phyloP scores from a whole-genome alignment of 2,888 invertebrate genomes.

The Diaperis boleti region DNA sequence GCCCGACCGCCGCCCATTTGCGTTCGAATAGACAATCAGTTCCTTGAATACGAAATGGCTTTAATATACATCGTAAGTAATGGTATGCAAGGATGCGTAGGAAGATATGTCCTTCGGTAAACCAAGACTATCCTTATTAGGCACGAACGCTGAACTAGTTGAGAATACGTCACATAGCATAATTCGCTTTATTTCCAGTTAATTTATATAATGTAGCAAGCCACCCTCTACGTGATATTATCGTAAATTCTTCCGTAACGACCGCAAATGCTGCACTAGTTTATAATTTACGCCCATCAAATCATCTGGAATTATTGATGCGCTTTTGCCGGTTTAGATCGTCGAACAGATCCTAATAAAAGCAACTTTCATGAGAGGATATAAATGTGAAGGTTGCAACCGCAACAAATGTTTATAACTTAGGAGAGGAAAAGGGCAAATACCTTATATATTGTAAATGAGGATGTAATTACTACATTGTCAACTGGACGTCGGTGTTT shows the following conservation, averaged over 20 bases:
- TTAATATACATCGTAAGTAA: conserved; percentile 15
- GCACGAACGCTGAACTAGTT: conserved; percentile 29
- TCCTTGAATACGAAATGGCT: conserved; percentile 20
- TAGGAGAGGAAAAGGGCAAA: too few relatives aligned
- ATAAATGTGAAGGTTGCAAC: too few relatives aligned
- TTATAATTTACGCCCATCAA: conserved; percentile 11
- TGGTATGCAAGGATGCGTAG: conserved; percentile 30
- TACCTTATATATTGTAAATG: too few relatives aligned
- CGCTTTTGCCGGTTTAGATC: too few relatives aligned
- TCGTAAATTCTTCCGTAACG: conserved; percentile 20
- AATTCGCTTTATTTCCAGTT: conserved; percentile 3
- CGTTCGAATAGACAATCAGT: conserved; percentile 13
- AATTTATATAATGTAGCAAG: conserved; percentile 7
- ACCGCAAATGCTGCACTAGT: background rate
- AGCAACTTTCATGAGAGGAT: too few relatives aligned
- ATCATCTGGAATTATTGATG: background rate
- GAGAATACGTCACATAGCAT: conserved; percentile 18
- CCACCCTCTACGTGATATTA: conserved; percentile 17
- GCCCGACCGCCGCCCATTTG: conserved; percentile 7
- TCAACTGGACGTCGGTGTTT: too few relatives aligned
- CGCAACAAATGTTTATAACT: too few relatives aligned
- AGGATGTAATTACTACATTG: too few relatives aligned
- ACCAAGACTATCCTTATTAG: conserved; percentile 33
- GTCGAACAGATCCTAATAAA: too few relatives aligned
- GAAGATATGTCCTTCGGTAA: conserved; percentile 38